Base-by-base conservation (phyloP, 1,140 invertebrate species). In the Trichonephila clavipes region DNA sequence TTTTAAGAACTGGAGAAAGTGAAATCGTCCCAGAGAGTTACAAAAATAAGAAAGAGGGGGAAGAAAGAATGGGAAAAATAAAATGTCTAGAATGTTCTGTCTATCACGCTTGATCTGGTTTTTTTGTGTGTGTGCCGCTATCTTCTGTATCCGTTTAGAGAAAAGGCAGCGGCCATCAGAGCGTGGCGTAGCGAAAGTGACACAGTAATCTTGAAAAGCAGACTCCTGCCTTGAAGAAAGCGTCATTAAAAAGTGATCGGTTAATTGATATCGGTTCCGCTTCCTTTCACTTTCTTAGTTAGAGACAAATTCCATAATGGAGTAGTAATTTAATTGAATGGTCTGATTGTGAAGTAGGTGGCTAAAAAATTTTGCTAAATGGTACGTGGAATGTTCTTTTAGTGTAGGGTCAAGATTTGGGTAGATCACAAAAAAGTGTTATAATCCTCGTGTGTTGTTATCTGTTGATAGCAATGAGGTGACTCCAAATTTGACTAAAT, bases 121-220 rank as follows among this genome's bases (percentile, higher is more conserved):
- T 64, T 77, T 77, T 77, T 77, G 24, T 34, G 72, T 77, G 24
- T 34, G 72, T 44, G 83, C 21, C 83, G 83, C 83, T 51, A 85
- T 85, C 83, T 59, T 85, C 58, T 85, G 40, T 21, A 34, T 16
- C 51, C 51, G 51, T 51, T 51, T 51, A 51, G 51, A 34, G 28
- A 7, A 77, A 34, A 77, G 51, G 83, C 51, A 61, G n/a, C 21
- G 21, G 16, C 5, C 21, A 92, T 8, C 61, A 61, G 62, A 90
- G 90, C 90, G 58, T 92, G 34, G n/a, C 59, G 86, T 18, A 34
- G 72, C 7, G 72, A 69, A 28, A 87, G 82, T 92, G 91, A 92
- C 91, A 92, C 83, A 92, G 83, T 92, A 92, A 92, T 92, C 91
- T 92, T 92, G 91, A 92, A 92, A 92, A 92, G 87, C 59, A 77